A percentile compares a stretch with the other conserved stretches of the same genome.
These are phyloP conservation scores for Elephas maximus DNA, from an alignment of 2,113 vertebrate species.

Conservation along the genomic window DNA sequence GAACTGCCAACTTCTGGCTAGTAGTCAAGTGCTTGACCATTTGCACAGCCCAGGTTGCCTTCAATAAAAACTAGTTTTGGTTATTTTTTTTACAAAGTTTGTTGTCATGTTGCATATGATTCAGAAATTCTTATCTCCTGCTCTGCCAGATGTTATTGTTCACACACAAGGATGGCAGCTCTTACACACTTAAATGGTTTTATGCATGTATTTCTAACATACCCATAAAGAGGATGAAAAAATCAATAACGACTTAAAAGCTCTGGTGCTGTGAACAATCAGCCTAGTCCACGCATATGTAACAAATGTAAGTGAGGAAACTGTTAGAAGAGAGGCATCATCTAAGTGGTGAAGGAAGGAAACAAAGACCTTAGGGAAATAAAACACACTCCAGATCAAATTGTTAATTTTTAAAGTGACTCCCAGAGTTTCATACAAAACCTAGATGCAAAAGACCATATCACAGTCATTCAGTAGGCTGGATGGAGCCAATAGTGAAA, in stretches of 20 bases:
- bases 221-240: not conserved
- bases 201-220: slow-evolving; percentile 35
- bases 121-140: slow-evolving; percentile 5
- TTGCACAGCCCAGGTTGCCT: not conserved
- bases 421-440: slow-evolving; percentile 2
- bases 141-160: not conserved
- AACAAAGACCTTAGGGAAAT: not conserved
- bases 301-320: slow-evolving; percentile 16
- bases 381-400: not conserved
- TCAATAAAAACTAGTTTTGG: not conserved
- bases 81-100: not conserved
- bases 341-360: slow-evolving; percentile 13
- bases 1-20: not conserved
- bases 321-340: not conserved
- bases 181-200: slow-evolving; percentile 27
- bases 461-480: not conserved
- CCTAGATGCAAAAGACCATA: not conserved
- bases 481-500: not conserved
- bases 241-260: slow-evolving; percentile 57
- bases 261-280: slow-evolving; percentile 22
- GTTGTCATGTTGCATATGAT: not conserved
- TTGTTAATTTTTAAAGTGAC: not conserved
- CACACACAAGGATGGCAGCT: not conserved
- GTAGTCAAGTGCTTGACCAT: not conserved
- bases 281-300: not conserved